Evolutionary conservation across 2,797 vertebrate genomes (phyloP).

Genomic region (Danionella dracula): DNA sequence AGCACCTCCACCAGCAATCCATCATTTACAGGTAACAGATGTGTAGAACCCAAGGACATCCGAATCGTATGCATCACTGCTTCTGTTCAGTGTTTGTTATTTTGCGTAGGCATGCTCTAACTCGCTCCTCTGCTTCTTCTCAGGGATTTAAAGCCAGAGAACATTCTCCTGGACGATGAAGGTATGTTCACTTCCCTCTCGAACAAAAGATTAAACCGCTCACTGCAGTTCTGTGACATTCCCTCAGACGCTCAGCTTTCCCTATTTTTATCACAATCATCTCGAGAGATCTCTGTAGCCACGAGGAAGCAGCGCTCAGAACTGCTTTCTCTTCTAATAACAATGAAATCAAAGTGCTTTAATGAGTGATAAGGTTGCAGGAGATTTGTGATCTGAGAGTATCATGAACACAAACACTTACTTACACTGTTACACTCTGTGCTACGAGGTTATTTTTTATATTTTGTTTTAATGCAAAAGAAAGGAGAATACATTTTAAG

Average conservation of each 20-base stretch:
- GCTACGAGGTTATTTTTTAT: too few species aligned
- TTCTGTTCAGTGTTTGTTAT: too few species aligned
- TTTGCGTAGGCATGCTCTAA: too few species aligned
- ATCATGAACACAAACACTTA: too few species aligned
- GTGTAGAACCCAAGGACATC: neutral
- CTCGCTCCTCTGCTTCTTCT: constrained; percentile 21
- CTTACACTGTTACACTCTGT: too few species aligned
- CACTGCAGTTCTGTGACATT: neutral
- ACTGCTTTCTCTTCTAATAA: neutral
- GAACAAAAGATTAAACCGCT: neutral
- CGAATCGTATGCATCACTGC: too few species aligned
- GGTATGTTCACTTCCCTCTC: constrained; percentile 50
- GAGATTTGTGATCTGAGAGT: too few species aligned
- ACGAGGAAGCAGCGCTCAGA: neutral
- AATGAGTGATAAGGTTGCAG: neutral
- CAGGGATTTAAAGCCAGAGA: constrained; percentile 97
- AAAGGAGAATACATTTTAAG: too few species aligned
- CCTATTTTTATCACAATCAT: neutral
- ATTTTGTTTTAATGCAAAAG: too few species aligned
- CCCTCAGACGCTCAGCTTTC: neutral
- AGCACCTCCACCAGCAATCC: constrained; percentile 74
- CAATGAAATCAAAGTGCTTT: neutral
- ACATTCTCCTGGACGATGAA: constrained; percentile 83
- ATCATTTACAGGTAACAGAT: constrained; percentile 81
- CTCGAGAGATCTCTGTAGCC: neutral